Conservation (phyloP, 2,888 invertebrate genomes). For the Diogma glabrata region DNA sequence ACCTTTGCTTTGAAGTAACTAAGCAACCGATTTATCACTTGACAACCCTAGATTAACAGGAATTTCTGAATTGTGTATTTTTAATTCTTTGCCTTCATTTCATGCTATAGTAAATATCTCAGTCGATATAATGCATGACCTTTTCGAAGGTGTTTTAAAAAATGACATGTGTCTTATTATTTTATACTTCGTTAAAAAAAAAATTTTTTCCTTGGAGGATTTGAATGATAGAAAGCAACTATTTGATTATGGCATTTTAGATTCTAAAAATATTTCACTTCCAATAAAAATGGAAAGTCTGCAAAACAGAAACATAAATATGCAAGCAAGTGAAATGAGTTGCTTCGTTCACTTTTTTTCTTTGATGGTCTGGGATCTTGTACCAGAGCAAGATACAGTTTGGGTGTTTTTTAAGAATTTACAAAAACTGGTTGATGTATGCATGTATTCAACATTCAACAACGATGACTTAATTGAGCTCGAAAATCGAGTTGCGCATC, state of each 20-base stretch:
- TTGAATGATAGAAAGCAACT: background rate
- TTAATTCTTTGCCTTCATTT: background rate
- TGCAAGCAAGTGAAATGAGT: background rate
- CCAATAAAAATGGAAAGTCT: background rate
- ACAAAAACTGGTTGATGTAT: background rate
- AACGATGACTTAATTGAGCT: background rate
- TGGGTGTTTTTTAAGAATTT: background rate
- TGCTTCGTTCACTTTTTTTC: background rate
- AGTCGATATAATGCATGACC: background rate
- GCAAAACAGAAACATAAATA: background rate
- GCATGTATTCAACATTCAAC: background rate
- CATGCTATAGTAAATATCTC: background rate
- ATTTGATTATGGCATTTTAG: background rate
- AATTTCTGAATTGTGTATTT: background rate
- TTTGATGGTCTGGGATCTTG: background rate
- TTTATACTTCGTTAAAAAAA: background rate
- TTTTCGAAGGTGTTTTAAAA: slow-evolving; percentile 1
- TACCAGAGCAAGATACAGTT: background rate
- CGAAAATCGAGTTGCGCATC: background rate
- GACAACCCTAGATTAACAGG: background rate
- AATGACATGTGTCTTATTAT: background rate
- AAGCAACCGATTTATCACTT: background rate
- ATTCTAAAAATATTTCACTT: background rate
- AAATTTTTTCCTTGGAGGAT: background rate
- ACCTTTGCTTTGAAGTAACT: background rate